phyloP scores from a whole-genome alignment of 1,140 invertebrate species.

The Drosophila suzukii region DNA sequence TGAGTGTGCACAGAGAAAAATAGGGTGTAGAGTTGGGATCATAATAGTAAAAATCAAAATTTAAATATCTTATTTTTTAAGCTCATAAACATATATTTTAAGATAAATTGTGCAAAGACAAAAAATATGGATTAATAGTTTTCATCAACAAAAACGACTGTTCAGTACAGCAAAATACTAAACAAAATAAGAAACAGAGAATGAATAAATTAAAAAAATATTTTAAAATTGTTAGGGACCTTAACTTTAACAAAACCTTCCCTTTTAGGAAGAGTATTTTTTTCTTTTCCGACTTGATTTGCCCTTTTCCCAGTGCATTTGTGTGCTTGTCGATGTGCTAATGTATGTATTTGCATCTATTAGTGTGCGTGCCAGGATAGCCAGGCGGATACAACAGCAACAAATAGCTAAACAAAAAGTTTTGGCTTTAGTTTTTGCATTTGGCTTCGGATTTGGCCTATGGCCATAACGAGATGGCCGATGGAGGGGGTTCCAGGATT shows the following conservation, averaged over 20 bases:
- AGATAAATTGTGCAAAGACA: too few species aligned
- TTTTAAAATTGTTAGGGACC: too few species aligned
- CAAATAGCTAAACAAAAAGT: constrained; percentile 70
- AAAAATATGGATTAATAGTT: too few species aligned
- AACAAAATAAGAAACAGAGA: too few species aligned
- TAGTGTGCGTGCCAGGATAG: constrained; percentile 55
- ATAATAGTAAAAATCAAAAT: neutral
- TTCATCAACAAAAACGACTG: too few species aligned
- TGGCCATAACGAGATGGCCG: constrained; percentile 43
- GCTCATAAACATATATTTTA: too few species aligned
- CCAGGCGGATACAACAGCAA: constrained; percentile 24
- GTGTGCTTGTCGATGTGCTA: constrained; percentile 22
- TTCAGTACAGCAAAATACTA: too few species aligned
- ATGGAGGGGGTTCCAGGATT: neutral
- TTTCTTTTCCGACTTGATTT: neutral
- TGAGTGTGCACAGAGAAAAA: constrained; percentile 13
- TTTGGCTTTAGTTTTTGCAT: constrained; percentile 56
- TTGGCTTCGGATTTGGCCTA: constrained; percentile 54
- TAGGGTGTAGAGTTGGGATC: neutral
- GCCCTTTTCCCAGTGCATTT: constrained; percentile 2
- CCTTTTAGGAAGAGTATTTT: neutral
- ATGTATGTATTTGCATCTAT: constrained; percentile 70
- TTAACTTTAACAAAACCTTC: too few species aligned
- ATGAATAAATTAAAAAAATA: too few species aligned
- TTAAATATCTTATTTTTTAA: too few species aligned